Conservation (phyloP, 2,113 vertebrate genomes). For the Talpa occidentalis region DNA sequence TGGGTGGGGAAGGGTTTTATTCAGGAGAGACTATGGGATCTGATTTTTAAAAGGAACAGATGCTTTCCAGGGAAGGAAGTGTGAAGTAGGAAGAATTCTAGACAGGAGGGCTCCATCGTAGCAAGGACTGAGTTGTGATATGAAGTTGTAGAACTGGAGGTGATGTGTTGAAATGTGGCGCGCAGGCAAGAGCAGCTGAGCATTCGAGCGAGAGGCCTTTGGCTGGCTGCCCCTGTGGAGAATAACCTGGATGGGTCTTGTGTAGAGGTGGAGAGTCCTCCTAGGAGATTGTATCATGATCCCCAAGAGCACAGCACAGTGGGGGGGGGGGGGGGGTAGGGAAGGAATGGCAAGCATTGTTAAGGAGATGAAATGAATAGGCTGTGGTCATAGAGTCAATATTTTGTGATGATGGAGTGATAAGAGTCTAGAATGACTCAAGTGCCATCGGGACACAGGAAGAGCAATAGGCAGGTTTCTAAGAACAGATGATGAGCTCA, state of each 20-base stretch:
- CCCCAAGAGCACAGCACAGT: background rate
- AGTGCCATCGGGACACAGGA: background rate
- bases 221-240: background rate
- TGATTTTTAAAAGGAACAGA: background rate
- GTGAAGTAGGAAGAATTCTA: background rate
- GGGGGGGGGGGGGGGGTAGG: too few species aligned
- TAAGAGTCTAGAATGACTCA: constrained; percentile 12
- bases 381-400: background rate
- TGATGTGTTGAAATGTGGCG: background rate
- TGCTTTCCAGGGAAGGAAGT: background rate
- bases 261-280: background rate
- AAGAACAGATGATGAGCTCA: background rate
- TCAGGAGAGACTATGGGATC: background rate
- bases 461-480: background rate
- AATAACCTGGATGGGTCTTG: background rate
- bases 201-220: too few species aligned
- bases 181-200: background rate
- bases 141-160: background rate
- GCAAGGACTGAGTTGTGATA: background rate
- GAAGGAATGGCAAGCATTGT: background rate
- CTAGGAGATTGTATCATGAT: background rate
- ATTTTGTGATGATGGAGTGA: background rate
- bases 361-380: background rate
- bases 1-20: background rate
- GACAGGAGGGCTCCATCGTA: background rate